Percentiles rank a stretch among this genome's conserved stretches.
These are phyloP conservation scores for Caenorhabditis panamensis DNA, from an alignment of 2,888 invertebrate species.

Conservation along the genomic window DNA sequence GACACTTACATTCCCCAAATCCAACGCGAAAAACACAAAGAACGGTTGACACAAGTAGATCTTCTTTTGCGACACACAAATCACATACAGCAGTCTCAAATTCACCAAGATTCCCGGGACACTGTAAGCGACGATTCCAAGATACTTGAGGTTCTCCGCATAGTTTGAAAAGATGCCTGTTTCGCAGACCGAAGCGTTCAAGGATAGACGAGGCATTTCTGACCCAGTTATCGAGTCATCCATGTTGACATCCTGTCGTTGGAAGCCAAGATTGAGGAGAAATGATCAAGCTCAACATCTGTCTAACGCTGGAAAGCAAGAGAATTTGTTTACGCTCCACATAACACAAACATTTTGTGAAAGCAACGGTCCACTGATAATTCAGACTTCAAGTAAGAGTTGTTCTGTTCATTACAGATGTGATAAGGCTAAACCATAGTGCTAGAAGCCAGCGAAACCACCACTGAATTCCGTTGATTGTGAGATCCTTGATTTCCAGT, in stretches of 20 bases:
- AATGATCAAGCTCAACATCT: neutral
- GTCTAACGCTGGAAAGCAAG: too few relatives aligned
- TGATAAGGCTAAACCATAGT: too few relatives aligned
- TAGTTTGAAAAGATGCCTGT: neutral
- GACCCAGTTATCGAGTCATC: too few relatives aligned
- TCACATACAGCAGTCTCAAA: neutral
- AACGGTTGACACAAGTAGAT: constrained; percentile 12
- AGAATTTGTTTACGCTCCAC: too few relatives aligned
- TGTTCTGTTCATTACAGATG: too few relatives aligned
- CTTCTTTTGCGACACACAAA: neutral
- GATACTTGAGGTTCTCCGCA: constrained; percentile 4
- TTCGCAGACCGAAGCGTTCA: neutral
- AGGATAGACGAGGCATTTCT: neutral
- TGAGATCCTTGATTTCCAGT: too few relatives aligned
- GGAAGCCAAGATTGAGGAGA: neutral
- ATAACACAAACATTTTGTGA: too few relatives aligned
- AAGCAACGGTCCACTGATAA: constrained; percentile 6
- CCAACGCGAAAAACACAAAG: constrained; percentile 3
- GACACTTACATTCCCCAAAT: constrained; percentile 4
- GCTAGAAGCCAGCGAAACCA: too few relatives aligned
- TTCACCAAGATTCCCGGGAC: neutral
- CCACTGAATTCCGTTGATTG: too few relatives aligned
- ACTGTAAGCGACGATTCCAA: constrained; percentile 7
- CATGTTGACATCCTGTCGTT: neutral
- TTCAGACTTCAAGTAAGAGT: too few relatives aligned